Base-by-base conservation (phyloP, 1,140 invertebrate species). In the Sarcophaga peregrina region DNA sequence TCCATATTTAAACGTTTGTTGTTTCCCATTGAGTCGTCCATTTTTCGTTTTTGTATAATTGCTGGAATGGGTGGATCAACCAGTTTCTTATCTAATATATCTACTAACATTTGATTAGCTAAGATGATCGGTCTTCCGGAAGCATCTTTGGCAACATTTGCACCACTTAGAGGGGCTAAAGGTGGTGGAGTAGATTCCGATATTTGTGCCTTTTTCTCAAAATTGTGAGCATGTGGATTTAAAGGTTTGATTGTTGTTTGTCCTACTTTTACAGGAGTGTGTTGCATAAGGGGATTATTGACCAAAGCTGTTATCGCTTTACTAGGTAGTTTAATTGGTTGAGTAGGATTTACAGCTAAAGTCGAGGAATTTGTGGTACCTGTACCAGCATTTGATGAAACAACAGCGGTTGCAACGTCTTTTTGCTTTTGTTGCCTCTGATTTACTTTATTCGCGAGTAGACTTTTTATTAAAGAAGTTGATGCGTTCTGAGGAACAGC, bases 401-500 rank as follows among this genome's bases (percentile, higher is more conserved):
- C 25, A 37, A 37, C 25, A 46, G 47, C 48, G 87, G 89, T 84
- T 89, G 87, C 90, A 88, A 91, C 89, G 85, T 88, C 91, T 85
- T 89, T 90, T 86, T 89, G 90, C 83, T 86, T 91, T 91, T 87
- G 84, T 46, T 90, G 89, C 0, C 87, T 88, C 82, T 92, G 92
- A 86, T 93, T 94, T 92, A 97, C 94, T 93, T 97, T 97, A 90
- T 94, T 96, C 85, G 96, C 96, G 91, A 97, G 91, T 82, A 97
- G 92, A 91, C 94, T 96, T 92, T 97, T 96, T 87, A 97, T 96
- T 86, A 96, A 92, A 83, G 95, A 95, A 0, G 89, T 86, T 17
- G 84, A 82, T 10, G 82, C 74, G 85, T 89, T 74, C 11, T 15
- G 37, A 46, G 54, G 10, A 8, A 8, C 17, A 54, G 73, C 25